Evolutionary conservation across 2,113 vertebrate species (phyloP).

Genomic region (Aleadryas rufinucha): DNA sequence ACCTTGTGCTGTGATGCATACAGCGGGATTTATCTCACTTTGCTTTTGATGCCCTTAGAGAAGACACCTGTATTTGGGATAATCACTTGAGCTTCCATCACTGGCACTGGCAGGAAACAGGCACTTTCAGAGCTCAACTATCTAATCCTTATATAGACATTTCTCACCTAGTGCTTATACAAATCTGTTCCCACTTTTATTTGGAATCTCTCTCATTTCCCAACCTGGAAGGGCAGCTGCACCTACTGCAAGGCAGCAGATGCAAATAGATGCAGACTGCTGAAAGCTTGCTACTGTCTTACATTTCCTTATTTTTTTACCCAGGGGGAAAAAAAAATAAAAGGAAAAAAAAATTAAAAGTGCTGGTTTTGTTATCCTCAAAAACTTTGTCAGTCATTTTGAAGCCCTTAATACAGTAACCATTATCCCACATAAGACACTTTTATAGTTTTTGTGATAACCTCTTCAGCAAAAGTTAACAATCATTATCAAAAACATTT

Average conservation of each 20-base stretch:
- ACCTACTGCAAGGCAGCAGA: neutral
- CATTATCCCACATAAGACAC: neutral
- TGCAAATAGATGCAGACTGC: neutral
- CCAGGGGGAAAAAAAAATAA: too few relatives aligned
- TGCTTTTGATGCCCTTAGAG: neutral
- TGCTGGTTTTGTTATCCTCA: neutral
- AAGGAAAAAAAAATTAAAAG: fast-evolving
- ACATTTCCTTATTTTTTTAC: neutral
- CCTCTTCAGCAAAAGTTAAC: neutral
- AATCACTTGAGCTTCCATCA: neutral
- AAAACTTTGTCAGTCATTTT: neutral
- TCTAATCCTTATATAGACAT: neutral
- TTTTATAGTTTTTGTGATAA: neutral
- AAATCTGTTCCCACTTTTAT: neutral
- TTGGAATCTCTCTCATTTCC: neutral
- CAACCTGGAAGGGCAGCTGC: neutral
- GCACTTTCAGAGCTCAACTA: neutral
- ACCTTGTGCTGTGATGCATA: neutral
- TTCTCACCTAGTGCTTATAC: neutral
- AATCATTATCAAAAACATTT: neutral
- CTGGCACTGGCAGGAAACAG: neutral
- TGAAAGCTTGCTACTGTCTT: neutral
- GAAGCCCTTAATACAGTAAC: neutral
- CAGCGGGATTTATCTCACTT: neutral
- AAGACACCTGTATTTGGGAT: neutral